Percentiles rank a stretch among this genome's conserved stretches.
These are phyloP conservation scores for Zonotrichia leucophrys DNA, from an alignment of 2,113 vertebrate species.

Conservation along the genomic window DNA sequence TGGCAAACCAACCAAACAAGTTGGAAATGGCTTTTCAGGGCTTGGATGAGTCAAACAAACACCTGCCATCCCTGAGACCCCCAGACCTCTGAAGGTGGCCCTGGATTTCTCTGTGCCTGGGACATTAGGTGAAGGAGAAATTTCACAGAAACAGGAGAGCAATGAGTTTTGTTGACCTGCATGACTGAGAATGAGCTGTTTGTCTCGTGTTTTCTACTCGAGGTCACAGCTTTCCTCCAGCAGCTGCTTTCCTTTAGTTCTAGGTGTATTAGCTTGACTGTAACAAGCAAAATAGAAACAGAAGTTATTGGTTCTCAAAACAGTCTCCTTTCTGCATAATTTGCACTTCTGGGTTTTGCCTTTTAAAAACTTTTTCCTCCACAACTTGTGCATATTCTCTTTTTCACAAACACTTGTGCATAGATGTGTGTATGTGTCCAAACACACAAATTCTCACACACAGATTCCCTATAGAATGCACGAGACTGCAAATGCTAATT, in stretches of 20 bases:
- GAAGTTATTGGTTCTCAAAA: background rate
- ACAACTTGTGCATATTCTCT: background rate
- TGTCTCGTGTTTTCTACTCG: background rate
- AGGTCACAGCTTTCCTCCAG: background rate
- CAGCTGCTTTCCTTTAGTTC: background rate
- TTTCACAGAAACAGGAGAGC: background rate
- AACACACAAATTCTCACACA: background rate
- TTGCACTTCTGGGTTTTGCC: background rate
- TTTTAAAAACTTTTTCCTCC: background rate
- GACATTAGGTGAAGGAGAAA: background rate
- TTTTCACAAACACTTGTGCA: background rate
- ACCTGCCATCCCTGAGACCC: background rate
- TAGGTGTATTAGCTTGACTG: background rate
- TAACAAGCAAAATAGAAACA: background rate
- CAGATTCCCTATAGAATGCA: background rate
- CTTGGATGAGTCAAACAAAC: background rate
- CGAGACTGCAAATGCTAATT: background rate
- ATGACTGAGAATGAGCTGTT: background rate
- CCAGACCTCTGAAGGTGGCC: background rate
- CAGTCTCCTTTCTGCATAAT: background rate
- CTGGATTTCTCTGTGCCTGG: background rate
- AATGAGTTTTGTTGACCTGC: background rate
- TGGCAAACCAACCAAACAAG: background rate
- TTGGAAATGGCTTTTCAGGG: background rate
- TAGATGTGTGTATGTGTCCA: background rate